Conservation (phyloP, 2,797 vertebrate genomes). For the Natrix natrix region DNA sequence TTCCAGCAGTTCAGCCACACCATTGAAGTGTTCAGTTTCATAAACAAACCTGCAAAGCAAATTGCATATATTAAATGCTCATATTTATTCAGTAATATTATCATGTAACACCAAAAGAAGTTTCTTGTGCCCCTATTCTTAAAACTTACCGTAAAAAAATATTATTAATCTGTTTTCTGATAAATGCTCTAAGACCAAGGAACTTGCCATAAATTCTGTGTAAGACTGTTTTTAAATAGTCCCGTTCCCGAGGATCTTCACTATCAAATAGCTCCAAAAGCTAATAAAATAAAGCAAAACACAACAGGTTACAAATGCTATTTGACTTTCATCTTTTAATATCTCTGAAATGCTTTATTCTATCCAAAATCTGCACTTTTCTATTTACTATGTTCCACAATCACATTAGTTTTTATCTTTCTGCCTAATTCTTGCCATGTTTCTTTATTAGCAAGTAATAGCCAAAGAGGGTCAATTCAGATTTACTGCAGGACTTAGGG, state of each 20-base stretch:
- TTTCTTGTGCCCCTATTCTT: neutral
- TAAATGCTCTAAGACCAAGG: conserved; percentile 99
- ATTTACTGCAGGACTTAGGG: neutral
- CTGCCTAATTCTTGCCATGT: neutral
- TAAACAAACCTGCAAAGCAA: conserved; percentile 87
- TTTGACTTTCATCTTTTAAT: neutral
- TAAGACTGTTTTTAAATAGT: conserved; percentile 99
- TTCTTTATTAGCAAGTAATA: neutral
- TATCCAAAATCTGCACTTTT: neutral
- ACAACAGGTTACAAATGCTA: neutral
- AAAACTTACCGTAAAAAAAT: conserved; percentile 99
- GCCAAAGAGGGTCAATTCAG: neutral
- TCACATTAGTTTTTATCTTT: neutral
- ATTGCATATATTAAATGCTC: conserved; percentile 31
- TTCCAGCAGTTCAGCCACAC: conserved; percentile 98
- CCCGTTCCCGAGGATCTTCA: conserved; percentile 96
- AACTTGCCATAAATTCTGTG: conserved; percentile 99
- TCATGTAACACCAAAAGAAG: neutral
- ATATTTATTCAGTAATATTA: conserved; percentile 35
- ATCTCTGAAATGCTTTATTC: neutral
- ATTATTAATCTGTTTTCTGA: conserved; percentile 99
- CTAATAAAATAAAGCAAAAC: conserved; percentile 64
- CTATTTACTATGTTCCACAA: neutral
- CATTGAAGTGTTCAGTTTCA: conserved; percentile 99
- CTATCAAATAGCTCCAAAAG: conserved; percentile 98